These are phyloP conservation scores for Ooceraea biroi DNA, from an alignment of 1,140 invertebrate genomes.

Conservation along the genomic window DNA sequence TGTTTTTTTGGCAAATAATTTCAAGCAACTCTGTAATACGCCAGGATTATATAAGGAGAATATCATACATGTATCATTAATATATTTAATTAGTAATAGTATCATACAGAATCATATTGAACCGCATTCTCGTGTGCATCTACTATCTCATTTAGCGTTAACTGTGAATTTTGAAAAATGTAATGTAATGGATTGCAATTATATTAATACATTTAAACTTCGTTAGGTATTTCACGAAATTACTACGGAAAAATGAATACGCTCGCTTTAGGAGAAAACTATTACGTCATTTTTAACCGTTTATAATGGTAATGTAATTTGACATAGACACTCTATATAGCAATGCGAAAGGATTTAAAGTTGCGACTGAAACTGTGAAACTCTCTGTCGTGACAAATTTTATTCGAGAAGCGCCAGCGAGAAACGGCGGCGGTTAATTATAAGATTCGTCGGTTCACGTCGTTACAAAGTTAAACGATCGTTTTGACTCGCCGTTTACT, in stretches of 20 bases:
- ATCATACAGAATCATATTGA: neutral
- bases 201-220: neutral
- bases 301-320: slow-evolving; percentile 32
- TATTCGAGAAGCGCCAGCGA: slow-evolving; percentile 42
- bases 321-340: slow-evolving; percentile 5
- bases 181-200: slow-evolving; percentile 3
- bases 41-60: neutral
- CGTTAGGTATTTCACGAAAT: slow-evolving; percentile 5
- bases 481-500: slow-evolving; percentile 60
- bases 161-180: neutral
- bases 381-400: slow-evolving; percentile 42
- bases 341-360: slow-evolving; percentile 21
- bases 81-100: neutral
- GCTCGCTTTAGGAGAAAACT: neutral
- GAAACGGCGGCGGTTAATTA: slow-evolving; percentile 41
- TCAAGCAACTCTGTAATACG: neutral
- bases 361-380: slow-evolving; percentile 13
- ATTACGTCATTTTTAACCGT: slow-evolving; percentile 25
- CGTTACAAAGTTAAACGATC: slow-evolving; percentile 64
- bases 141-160: neutral
- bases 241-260: neutral
- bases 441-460: slow-evolving; percentile 48
- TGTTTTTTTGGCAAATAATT: slow-evolving; percentile 7
- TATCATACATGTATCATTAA: neutral
- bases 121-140: neutral